A percentile compares a stretch with the other conserved stretches of the same genome.
Evolutionary conservation across 2,797 vertebrate species (phyloP).

Genomic region (Schizopygopsis pylzovi): DNA sequence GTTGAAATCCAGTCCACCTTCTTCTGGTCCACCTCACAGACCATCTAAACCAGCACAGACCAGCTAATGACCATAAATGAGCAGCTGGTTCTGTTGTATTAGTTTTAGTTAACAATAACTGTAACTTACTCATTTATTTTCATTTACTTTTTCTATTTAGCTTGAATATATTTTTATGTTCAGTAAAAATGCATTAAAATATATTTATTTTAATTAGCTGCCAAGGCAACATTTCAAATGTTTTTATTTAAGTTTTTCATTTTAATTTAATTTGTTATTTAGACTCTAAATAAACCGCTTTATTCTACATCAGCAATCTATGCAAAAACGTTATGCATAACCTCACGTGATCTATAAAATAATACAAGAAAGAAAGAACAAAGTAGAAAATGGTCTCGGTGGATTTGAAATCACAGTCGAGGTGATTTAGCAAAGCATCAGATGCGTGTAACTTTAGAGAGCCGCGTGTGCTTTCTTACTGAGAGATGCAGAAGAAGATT

Average conservation of each 20-base stretch:
- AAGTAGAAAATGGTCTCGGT: not conserved
- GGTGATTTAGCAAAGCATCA: not conserved
- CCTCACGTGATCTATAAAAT: not conserved
- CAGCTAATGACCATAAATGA: not conserved
- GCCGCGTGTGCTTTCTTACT: not conserved
- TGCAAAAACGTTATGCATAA: not conserved
- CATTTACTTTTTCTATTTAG: not conserved
- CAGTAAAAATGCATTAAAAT: too few relatives aligned
- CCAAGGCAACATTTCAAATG: too few relatives aligned
- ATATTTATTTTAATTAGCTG: too few relatives aligned
- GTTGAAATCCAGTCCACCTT: too few relatives aligned
- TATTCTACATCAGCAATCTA: not conserved
- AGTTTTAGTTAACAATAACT: not conserved
- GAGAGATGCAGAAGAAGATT: slow-evolving; percentile 3
- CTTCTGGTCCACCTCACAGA: too few relatives aligned
- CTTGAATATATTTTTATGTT: too few relatives aligned
- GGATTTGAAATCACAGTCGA: not conserved
- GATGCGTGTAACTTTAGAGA: not conserved
- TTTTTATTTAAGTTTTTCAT: too few relatives aligned
- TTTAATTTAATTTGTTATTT: not conserved
- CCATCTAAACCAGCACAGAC: too few relatives aligned
- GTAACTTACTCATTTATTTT: not conserved
- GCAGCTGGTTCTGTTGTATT: not conserved
- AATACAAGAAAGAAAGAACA: not conserved
- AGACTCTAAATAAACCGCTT: not conserved